Conservation (phyloP, 2,888 invertebrate genomes). For the Amblyjoppa proteus region DNA sequence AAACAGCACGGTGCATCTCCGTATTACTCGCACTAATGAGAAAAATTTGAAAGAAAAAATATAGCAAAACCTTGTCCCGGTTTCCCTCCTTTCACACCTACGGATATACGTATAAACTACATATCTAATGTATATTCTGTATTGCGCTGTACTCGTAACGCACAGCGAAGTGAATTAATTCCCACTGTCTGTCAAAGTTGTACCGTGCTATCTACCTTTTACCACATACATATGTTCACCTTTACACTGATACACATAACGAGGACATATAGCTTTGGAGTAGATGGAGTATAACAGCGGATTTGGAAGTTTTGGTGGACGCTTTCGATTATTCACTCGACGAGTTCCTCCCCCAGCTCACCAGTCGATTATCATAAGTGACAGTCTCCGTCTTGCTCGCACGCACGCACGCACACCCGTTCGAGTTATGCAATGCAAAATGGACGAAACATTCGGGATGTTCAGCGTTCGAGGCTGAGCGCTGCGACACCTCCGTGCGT, state of each 20-base stretch:
- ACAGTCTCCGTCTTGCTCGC: conserved; percentile 48
- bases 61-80: conserved; percentile 36
- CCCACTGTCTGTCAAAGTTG: conserved; percentile 26
- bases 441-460: conserved; percentile 17
- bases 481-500: background rate
- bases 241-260: background rate
- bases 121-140: conserved; percentile 9
- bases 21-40: no score
- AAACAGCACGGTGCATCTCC: no score
- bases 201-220: conserved; percentile 8
- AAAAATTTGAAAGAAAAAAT: background rate
- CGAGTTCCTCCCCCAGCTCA: conserved; percentile 5
- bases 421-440: conserved; percentile 20
- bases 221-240: background rate
- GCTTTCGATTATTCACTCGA: conserved; percentile 51
- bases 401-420: background rate
- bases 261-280: background rate
- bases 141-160: background rate
- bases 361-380: conserved; percentile 54
- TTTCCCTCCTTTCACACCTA: background rate
- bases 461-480: background rate
- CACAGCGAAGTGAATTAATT: conserved; percentile 43
- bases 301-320: conserved; percentile 40
- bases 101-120: conserved; percentile 4
- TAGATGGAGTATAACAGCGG: conserved; percentile 1